Percentiles rank a stretch among this genome's conserved stretches.
Evolutionary conservation across 2,797 vertebrate genomes (phyloP).

Genomic region (Onychomys arenicola): DNA sequence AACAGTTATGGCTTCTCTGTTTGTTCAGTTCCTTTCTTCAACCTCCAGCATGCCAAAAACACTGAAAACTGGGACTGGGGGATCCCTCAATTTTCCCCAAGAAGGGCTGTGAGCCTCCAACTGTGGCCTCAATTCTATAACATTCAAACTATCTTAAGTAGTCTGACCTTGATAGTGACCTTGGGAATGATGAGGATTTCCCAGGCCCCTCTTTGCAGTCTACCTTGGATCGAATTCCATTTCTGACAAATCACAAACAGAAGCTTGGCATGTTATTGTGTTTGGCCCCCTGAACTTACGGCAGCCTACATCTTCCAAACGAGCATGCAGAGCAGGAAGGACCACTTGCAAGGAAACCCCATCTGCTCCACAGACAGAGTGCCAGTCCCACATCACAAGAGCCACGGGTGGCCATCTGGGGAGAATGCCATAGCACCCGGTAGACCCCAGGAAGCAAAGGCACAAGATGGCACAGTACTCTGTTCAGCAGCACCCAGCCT

Average conservation of each 20-base stretch:
- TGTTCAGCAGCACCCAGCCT: not conserved
- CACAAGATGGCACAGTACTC: not conserved
- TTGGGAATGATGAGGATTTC: not conserved
- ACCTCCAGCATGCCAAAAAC: not conserved
- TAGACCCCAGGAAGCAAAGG: constrained; percentile 41
- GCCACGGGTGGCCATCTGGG: constrained; percentile 44
- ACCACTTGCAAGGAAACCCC: constrained; percentile 21
- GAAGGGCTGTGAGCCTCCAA: not conserved
- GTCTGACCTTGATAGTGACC: constrained; percentile 47
- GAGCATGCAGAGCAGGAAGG: not conserved
- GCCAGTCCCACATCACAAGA: constrained; percentile 31
- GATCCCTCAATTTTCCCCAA: not conserved
- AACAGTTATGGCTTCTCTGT: not conserved
- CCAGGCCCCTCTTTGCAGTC: not conserved
- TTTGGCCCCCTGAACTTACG: not conserved
- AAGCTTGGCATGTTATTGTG: not conserved
- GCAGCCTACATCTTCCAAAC: constrained; percentile 25
- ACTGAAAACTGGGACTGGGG: not conserved
- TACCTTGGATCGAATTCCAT: not conserved
- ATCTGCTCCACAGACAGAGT: constrained; percentile 41
- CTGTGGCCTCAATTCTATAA: not conserved
- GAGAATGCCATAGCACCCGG: constrained; percentile 26
- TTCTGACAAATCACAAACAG: not conserved
- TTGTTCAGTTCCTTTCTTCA: not conserved
- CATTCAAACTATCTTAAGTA: not conserved